These are phyloP conservation scores for Liasis olivaceus DNA, from an alignment of 2,797 vertebrate genomes.

Conservation along the genomic window DNA sequence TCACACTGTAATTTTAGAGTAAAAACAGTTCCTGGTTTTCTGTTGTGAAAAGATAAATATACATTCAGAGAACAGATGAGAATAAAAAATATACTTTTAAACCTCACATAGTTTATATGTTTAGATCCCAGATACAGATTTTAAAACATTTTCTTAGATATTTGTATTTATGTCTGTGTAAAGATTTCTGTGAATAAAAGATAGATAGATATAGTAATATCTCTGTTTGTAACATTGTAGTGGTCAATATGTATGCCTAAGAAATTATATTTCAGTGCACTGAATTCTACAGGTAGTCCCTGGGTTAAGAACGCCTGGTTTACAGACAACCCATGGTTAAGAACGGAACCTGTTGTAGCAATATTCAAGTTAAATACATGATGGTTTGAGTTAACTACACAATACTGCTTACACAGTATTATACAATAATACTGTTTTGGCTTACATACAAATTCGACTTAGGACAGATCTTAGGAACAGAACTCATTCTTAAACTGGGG, in stretches of 20 bases:
- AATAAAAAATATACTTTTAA: constrained; percentile 14
- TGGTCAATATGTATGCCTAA: background rate
- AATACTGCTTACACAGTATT: too few species aligned
- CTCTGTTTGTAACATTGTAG: background rate
- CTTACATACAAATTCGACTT: too few species aligned
- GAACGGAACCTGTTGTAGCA: too few species aligned
- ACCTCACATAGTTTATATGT: background rate
- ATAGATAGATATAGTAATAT: background rate
- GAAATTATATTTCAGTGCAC: background rate
- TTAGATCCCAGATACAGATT: background rate
- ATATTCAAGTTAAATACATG: too few species aligned
- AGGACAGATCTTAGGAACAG: too few species aligned
- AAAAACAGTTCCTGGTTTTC: constrained; percentile 30
- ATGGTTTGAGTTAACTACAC: too few species aligned
- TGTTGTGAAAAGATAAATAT: constrained; percentile 17
- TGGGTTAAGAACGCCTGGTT: too few species aligned
- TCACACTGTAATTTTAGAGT: constrained; percentile 41
- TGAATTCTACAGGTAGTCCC: background rate
- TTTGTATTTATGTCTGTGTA: background rate
- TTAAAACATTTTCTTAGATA: constrained; percentile 13
- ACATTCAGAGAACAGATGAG: constrained; percentile 6
- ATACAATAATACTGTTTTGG: too few species aligned
- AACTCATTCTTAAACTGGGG: too few species aligned
- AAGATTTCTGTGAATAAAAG: background rate
- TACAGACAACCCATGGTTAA: too few species aligned